Percentiles rank a stretch among this genome's conserved stretches.
Conservation (phyloP, 2,797 vertebrate genomes). For the Champsocephalus esox region DNA sequence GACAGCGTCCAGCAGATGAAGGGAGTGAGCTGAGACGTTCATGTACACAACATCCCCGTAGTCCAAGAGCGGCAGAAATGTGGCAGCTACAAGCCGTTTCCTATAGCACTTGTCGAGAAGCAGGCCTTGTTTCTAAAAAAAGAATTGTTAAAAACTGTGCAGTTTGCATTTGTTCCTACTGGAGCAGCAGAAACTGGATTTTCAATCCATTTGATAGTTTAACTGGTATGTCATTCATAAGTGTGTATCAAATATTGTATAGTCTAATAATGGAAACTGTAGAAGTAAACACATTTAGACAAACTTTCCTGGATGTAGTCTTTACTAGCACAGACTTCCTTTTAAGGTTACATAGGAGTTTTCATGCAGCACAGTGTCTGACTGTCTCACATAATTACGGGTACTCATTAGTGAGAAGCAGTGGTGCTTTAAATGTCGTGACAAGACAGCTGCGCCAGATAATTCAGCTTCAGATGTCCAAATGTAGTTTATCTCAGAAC, state of each 20-base stretch:
- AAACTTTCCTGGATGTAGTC: background rate
- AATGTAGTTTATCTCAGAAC: slow-evolving; percentile 2
- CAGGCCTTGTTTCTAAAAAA: too few species aligned
- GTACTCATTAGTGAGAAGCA: slow-evolving; percentile 31
- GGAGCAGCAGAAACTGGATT: too few species aligned
- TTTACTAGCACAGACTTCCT: background rate
- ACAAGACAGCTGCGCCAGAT: slow-evolving; percentile 26
- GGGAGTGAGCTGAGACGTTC: too few species aligned
- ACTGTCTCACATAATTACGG: slow-evolving; percentile 38
- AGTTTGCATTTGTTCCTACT: background rate
- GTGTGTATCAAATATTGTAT: background rate
- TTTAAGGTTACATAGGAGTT: slow-evolving; percentile 6
- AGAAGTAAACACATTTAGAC: background rate
- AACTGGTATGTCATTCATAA: background rate
- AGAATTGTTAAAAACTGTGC: too few species aligned
- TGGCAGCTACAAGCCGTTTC: too few species aligned
- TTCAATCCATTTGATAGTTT: too few species aligned
- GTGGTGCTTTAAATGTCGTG: slow-evolving; percentile 35
- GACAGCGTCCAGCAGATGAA: too few species aligned
- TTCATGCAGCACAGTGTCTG: slow-evolving; percentile 20
- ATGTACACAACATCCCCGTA: too few species aligned
- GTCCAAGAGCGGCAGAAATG: too few species aligned
- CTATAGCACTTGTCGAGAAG: too few species aligned
- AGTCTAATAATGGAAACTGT: background rate
- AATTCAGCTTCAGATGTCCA: slow-evolving; percentile 11